phyloP scores from a whole-genome alignment of 2,797 vertebrate species.

The Gymnothorax reevesii region DNA sequence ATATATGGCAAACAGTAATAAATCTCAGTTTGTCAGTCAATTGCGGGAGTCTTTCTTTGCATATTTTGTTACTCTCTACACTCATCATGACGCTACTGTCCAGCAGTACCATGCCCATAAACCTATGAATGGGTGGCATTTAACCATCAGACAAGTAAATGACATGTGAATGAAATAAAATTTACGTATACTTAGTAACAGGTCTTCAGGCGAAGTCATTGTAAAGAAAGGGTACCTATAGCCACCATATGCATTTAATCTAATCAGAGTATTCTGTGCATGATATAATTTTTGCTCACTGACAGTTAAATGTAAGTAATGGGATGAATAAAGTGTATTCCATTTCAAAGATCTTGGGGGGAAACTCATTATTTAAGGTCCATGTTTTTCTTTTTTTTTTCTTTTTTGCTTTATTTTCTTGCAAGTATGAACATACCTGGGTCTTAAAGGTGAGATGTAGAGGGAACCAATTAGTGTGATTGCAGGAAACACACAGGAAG shows the following conservation, averaged over 20 bases:
- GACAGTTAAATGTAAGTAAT: conserved; percentile 70
- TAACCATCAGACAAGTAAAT: not conserved
- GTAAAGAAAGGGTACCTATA: not conserved
- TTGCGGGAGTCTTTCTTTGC: not conserved
- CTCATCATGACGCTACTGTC: not conserved
- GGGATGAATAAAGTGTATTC: conserved; percentile 61
- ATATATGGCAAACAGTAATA: too few species aligned
- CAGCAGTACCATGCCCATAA: not conserved
- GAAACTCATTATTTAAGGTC: conserved; percentile 78
- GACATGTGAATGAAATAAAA: not conserved
- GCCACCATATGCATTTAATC: not conserved
- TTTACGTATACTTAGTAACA: not conserved
- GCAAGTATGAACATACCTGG: conserved; percentile 74
- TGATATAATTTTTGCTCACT: conserved; percentile 43
- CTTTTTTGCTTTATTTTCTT: conserved; percentile 73
- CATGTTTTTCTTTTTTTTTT: conserved; percentile 64
- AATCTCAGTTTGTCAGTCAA: too few species aligned
- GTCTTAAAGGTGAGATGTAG: conserved; percentile 75
- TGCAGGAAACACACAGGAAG: conserved; percentile 61
- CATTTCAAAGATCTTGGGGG: conserved; percentile 69
- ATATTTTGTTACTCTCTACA: not conserved
- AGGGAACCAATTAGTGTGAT: conserved; percentile 80
- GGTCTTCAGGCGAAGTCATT: not conserved
- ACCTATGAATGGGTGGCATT: not conserved
- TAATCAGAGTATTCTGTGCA: not conserved